Base-by-base conservation (phyloP, 2,113 vertebrate species). In the Tichodroma muraria region DNA sequence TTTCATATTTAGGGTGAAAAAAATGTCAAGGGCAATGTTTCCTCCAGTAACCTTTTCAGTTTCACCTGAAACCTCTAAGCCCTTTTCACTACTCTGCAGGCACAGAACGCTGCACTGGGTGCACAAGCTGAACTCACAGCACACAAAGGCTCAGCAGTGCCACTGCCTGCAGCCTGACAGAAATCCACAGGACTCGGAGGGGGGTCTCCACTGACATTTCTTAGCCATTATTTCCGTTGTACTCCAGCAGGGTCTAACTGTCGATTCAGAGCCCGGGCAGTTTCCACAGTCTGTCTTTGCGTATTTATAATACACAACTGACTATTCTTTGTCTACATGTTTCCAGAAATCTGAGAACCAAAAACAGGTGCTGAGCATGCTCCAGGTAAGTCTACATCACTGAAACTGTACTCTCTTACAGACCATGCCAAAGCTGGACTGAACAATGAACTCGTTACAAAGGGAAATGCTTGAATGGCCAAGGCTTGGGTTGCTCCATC, bases 81-180 rank as follows among this genome's bases (percentile, higher is more conserved):
- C 10, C 54, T 90, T 38, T 47, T 63, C 82, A 20, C 20, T 54
- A 9, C 82, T 33, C 54, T 73, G 82, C 71, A 63, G 79, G 76
- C 82, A 90, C 44, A 49, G 47, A 72, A 30, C 1, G 22, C 84
- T 30, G 78, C 53, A 3, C 53, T 38, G 80, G 52, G 60, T 24
- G 68, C 85, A 27, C 33, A 11, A 12, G 68, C 85, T 65, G 45
- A 56, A 52, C 73, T 73, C 83, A 12, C 9, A 68, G 70, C 4
- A 0, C 5, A 91, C 82, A 90, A 89, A 94, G 82, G 92, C 94
- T 88, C 96, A 80, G 95, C 92, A 89, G 92, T 91, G 92, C 88
- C 82, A 11, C 92, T 85, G 92, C 92, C 95, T 73, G 95, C 59
- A 47, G 68, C 40, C 27, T n/a, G 85, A 54, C 90, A 85, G 85